Base-by-base conservation (phyloP, 2,888 invertebrate genomes). In the Eucriotettix oculatus region DNA sequence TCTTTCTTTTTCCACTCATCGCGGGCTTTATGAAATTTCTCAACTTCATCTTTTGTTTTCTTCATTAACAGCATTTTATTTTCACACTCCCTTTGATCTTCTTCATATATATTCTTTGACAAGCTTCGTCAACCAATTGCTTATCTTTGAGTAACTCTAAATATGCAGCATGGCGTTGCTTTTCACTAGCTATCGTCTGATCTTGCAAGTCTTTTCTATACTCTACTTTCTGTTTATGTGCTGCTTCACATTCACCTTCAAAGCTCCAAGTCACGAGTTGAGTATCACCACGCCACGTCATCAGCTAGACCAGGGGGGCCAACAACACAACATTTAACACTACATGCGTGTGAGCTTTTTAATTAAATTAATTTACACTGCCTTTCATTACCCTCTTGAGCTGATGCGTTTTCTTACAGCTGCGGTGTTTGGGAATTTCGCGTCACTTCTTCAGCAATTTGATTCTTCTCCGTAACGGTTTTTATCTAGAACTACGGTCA, bases 81-180 rank as follows among this genome's bases (percentile, higher is more conserved):
- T 48, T 48, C 48, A 48, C 12, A 48, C 9, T 48, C 48, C 48
- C 48, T 48, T 66, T 77, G 74, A 67, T 83, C 82, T 68, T 84
- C 84, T 68, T 82, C 80, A 43, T 80, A 76, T n/a, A n/a, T 1
- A 83, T 75, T n/a, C 78, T 75, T 66, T 76, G 74, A 64, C 79
- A 74, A 42, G 83, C 74, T 52, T 81, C 81, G 65, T 84, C 83
- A 9, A 82, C 71, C 74, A 82, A 77, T 66, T 79, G 79, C 74
- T 82, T 83, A 68, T 84, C 83, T 59, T 77, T 74, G 9, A 82
- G 71, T 16, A 75, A 76, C 61, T 83, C 80, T 65, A 82, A 79
- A 62, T 79, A 80, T 62, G 75, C 70, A 62, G 77, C 78, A 65
- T 80, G 76, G 64, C 71, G 76, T 64, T 74, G 71, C 60, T 72